These are phyloP conservation scores for Luidia sarsii DNA, from an alignment of 53 echinoderm and acorn worm species.

Conservation along the genomic window DNA sequence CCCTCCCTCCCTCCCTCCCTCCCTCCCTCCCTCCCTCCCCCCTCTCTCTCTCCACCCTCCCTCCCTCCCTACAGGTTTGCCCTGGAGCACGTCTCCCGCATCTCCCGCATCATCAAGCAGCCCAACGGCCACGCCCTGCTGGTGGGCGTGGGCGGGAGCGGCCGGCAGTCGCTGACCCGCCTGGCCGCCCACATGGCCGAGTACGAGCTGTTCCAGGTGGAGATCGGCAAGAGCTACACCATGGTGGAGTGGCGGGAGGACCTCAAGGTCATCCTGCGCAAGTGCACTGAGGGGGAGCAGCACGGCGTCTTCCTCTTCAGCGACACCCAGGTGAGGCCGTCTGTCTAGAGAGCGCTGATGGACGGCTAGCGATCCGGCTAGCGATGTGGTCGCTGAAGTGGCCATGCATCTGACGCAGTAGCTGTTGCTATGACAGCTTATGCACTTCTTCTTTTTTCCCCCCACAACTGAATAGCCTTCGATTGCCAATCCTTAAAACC, in stretches of 20 bases:
- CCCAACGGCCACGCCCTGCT: conserved; percentile 90
- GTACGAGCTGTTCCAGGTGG: conserved; percentile 96
- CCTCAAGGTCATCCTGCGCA: conserved; percentile 87
- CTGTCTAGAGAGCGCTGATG: no score
- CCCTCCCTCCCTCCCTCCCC: no score
- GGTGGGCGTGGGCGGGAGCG: conserved; percentile 96
- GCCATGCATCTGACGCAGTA: background rate
- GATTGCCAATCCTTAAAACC: no score
- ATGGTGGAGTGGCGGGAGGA: conserved; percentile 92
- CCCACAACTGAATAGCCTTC: background rate
- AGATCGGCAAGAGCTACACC: conserved; percentile 97
- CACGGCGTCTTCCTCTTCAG: conserved; percentile 99
- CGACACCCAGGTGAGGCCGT: conserved; percentile 99
- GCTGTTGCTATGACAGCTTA: no score
- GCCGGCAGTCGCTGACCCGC: conserved; percentile 94
- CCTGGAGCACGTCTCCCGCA: conserved; percentile 97
- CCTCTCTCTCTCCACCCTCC: background rate
- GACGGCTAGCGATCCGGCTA: no score
- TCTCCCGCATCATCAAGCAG: conserved; percentile 98
- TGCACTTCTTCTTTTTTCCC: background rate
- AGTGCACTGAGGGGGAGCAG: conserved; percentile 94
- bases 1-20: no score
- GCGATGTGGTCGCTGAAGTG: no score
- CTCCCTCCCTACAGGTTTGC: conserved; percentile 69
- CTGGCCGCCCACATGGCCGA: conserved; percentile 97